phyloP scores from a whole-genome alignment of 2,888 invertebrate genomes.

The Drosophila basisetae region DNA sequence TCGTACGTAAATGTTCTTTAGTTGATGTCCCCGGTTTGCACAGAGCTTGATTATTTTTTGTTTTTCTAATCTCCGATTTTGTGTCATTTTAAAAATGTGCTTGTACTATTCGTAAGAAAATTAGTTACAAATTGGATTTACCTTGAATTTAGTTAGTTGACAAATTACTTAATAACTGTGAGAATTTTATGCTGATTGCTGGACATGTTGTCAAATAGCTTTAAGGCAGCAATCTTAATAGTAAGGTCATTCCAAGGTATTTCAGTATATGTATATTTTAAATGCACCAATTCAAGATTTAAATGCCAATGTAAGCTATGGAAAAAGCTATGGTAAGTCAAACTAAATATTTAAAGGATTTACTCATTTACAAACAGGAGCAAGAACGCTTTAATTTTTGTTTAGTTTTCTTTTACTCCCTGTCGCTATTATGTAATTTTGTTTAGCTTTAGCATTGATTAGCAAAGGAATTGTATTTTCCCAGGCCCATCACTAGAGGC shows the following conservation, averaged over 20 bases:
- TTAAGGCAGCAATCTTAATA: neutral
- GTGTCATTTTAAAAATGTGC: constrained; percentile 30
- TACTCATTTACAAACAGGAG: neutral
- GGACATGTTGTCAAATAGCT: neutral
- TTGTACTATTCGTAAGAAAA: constrained; percentile 41
- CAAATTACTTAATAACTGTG: constrained; percentile 42
- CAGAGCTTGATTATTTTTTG: constrained; percentile 9
- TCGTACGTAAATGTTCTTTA: constrained; percentile 59
- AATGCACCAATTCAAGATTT: no score
- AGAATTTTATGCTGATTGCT: constrained; percentile 16
- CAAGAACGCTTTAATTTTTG: neutral
- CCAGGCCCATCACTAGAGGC: constrained; percentile 35
- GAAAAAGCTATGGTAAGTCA: neutral
- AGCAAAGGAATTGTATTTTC: constrained; percentile 45
- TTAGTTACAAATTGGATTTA: constrained; percentile 60
- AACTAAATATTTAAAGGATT: neutral
- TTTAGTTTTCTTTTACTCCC: neutral
- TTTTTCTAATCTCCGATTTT: constrained; percentile 52
- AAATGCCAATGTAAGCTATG: neutral
- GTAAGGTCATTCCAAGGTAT: neutral
- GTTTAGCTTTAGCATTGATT: constrained; percentile 56
- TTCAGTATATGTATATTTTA: neutral
- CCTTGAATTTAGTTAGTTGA: constrained; percentile 48
- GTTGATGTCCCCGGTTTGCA: constrained; percentile 42
- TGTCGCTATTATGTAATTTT: constrained; percentile 25